Evolutionary conservation across 2,113 vertebrate genomes (phyloP), one percentile per base, ranked within the genome.

Genomic region (Notiomystis cincta): DNA sequence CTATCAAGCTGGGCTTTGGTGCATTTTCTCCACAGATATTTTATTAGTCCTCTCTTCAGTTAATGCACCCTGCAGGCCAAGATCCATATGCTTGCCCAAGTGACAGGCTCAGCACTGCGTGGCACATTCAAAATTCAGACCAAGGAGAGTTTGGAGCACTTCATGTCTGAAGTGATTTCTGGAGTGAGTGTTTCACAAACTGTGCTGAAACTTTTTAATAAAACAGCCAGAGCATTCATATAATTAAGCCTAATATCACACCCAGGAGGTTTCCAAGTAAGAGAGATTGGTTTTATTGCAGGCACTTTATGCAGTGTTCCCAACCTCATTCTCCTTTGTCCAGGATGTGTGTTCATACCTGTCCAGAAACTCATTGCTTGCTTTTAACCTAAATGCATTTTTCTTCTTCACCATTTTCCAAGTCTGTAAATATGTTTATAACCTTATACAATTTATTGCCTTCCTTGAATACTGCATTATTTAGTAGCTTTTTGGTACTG

Each of bases 311-410:
- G 0, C 50, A 69, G 19, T 8, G 50, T 23, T 94, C 78, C 65
- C 66, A 91, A 28, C 20, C 50, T 72, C 79, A 53, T 69, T 88
- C 78, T 82, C 81, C 42, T 35, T 72, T 60, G 10, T 14, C 54
- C 66, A 82, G 60, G 31, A 87, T 58, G 4, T 90, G 83, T 69
- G 75, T 31, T 80, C 38, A 23, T 53, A 85, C 45, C 82, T 90
- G 70, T 66, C 50, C 75, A 91, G 62, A 91, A 91, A 93, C 42
- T 38, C 84, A 79, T n/a, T 94, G 81, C 78, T 90, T 76, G 70
- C 75, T 87, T 96, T 94, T 89, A 91, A 89, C 45, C 87, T 72
- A 79, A 85, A 80, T 9, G 56, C 54, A 77, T 91, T 91, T 96
- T 94, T 94, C 79, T 94, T 87, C 70, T 73, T 77, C 78, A 65